Percentiles rank a stretch among this genome's conserved stretches.
phyloP scores from a whole-genome alignment of 1,140 invertebrate species.

The Hylaeus anthracinus region DNA sequence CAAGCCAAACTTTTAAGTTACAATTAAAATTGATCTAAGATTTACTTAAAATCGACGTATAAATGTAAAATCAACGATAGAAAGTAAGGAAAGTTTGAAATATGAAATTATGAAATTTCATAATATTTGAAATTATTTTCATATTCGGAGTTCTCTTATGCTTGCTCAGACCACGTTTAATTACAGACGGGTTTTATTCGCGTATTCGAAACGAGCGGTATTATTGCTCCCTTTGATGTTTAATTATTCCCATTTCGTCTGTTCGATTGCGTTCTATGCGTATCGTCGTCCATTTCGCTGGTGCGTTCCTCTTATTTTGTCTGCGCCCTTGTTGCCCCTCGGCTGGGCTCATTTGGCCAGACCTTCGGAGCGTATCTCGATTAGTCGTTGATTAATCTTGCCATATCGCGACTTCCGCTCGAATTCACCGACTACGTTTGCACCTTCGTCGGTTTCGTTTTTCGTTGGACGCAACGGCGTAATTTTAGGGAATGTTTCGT shows the following conservation, averaged over 20 bases:
- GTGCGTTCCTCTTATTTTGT: not conserved
- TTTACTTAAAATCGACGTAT: too few relatives aligned
- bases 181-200: not conserved
- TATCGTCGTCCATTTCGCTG: not conserved
- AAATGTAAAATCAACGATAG: too few relatives aligned
- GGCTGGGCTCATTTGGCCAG: not conserved
- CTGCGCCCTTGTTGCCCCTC: not conserved
- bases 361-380: constrained; percentile 12
- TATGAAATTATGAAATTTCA: too few relatives aligned
- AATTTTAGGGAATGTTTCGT: too few relatives aligned
- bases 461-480: not conserved
- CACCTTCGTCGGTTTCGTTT: not conserved
- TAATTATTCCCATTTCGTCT: not conserved
- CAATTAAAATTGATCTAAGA: too few relatives aligned
- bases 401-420: constrained; percentile 10
- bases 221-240: constrained; percentile 2
- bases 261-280: not conserved
- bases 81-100: too few relatives aligned
- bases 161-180: not conserved
- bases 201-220: not conserved
- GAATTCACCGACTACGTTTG: constrained; percentile 2
- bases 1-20: too few relatives aligned
- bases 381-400: constrained; percentile 31
- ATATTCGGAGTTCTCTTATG: not conserved
- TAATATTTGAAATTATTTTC: too few relatives aligned